phyloP scores from a whole-genome alignment of 2,797 vertebrate species.

The Parauchenoglanis ngamensis region DNA sequence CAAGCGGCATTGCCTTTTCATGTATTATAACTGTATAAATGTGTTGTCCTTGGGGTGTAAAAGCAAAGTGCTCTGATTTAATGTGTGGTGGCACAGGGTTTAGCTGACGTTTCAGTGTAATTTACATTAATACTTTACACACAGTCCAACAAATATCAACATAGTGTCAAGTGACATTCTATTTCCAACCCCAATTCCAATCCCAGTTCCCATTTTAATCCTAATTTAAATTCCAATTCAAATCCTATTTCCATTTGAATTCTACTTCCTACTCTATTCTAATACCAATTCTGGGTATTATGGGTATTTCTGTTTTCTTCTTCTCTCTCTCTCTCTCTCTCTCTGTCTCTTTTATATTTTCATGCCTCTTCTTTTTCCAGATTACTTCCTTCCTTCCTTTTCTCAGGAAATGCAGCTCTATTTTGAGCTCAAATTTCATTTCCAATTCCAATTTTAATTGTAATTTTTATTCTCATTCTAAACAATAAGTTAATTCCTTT shows the following conservation, averaged over 20 bases:
- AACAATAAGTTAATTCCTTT: no score
- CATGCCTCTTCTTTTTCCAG: no score
- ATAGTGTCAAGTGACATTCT: no score
- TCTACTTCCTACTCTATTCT: not conserved
- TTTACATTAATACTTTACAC: not conserved
- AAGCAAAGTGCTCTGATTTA: no score
- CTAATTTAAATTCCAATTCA: not conserved
- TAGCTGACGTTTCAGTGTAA: not conserved
- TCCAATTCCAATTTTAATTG: no score
- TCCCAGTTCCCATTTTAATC: not conserved
- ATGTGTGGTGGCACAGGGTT: not conserved
- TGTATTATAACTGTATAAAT: not conserved
- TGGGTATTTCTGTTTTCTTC: not conserved
- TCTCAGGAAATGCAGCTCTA: no score
- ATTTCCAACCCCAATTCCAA: not conserved
- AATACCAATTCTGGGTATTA: not conserved
- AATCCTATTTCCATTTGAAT: not conserved
- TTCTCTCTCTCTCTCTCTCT: not conserved
- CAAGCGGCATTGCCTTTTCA: not conserved
- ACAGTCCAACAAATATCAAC: not conserved
- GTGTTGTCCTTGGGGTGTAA: not conserved
- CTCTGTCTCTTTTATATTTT: no score
- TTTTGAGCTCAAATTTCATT: no score
- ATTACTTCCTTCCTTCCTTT: no score
- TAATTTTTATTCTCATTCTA: no score